A percentile compares a stretch with the other conserved stretches of the same genome.
Conservation (phyloP, 2,888 invertebrate species). For the Latrodectus hesperus region DNA sequence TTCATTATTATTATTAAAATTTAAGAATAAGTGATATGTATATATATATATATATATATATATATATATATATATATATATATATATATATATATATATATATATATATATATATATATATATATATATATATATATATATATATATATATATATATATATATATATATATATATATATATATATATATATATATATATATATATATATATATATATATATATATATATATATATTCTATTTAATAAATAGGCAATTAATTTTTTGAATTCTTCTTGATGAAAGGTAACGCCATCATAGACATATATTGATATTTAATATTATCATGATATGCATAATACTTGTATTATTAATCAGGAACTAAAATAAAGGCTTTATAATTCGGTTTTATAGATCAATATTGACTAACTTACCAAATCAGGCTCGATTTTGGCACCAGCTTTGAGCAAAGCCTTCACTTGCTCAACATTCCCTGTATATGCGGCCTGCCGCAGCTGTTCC, state of each 20-base stretch:
- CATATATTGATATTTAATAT: neutral
- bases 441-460: conserved; percentile 74
- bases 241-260: neutral
- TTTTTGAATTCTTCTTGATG: too few relatives aligned
- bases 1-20: too few relatives aligned
- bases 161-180: too few relatives aligned
- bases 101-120: too few relatives aligned
- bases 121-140: too few relatives aligned
- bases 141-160: too few relatives aligned
- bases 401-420: conserved; percentile 74
- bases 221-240: neutral
- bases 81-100: too few relatives aligned
- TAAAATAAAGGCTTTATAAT: neutral
- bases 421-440: conserved; percentile 73
- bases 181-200: too few relatives aligned
- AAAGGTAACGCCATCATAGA: too few relatives aligned
- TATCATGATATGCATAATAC: neutral
- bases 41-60: too few relatives aligned
- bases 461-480: conserved; percentile 74
- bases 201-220: neutral
- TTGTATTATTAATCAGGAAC: neutral
- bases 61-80: too few relatives aligned
- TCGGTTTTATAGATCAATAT: neutral
- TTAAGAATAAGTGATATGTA: too few relatives aligned
- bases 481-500: conserved; percentile 74